Base-by-base conservation (phyloP, 2,113 vertebrate species). In the Oryctolagus cuniculus region DNA sequence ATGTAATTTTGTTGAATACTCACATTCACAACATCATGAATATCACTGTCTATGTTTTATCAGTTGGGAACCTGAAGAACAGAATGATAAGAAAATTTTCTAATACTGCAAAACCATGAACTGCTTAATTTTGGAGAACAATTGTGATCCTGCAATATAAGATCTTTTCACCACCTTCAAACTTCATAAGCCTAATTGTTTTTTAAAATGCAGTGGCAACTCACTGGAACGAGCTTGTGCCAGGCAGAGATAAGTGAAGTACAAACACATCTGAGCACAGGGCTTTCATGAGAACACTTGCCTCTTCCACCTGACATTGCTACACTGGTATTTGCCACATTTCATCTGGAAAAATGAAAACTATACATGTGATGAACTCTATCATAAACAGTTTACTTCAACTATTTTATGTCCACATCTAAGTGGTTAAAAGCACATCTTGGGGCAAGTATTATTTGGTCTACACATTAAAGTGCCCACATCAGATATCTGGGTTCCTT, bases 151-250 rank as follows among this genome's bases (percentile, higher is more conserved):
- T 72, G 34, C 22, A 44, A 5, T 58, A 44, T 84, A 25, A 34
- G 10, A 27, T 67, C 15, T 25, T 24, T 38, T 53, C 25, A 75
- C 16, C 67, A 29, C 38, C 51, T 87, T 88, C n/a, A 96, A 77
- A 90, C 44, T 55, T 72, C 17, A 55, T 4, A 73, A 70, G 25
- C 12, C 64, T 83, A 79, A 78, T 80, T 53, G n/a, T 16, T 36
- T 10, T 2, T 61, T 31, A 2, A 1, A 49, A 10, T 3, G 6
- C 2, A 63, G 34, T 5, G 3, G 38, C 34, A 24, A 55, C 6
- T 83, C 55, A 49, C 17, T 66, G 75, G 61, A 91, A 72, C 78
- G 63, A 87, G 49, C 83, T n/a, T 12, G 36, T 24, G 12, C 8
- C 21, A 63, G 44, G 53, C 13, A 66, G 2, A 19, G 44, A n/a